These are phyloP conservation scores for Cataglyphis rosenhaueri DNA, from an alignment of 2,888 invertebrate species.

Conservation along the genomic window DNA sequence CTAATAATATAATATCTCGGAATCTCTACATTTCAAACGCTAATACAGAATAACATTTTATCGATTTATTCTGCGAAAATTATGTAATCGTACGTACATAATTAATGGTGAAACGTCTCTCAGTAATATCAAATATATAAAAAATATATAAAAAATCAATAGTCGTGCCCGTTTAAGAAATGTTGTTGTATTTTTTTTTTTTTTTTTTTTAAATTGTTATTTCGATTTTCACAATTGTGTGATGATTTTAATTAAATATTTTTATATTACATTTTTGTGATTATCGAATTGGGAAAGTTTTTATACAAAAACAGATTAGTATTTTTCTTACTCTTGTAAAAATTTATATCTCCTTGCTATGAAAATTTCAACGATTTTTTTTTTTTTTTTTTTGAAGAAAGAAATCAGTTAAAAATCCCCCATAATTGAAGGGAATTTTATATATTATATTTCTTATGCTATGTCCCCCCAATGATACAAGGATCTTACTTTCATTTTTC, in stretches of 20 bases:
- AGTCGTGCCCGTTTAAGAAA: neutral
- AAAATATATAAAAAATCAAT: neutral
- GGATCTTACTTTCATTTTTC: neutral
- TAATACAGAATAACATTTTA: constrained; percentile 9
- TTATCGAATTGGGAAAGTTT: neutral
- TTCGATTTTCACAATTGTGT: neutral
- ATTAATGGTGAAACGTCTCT: neutral
- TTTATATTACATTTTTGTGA: neutral
- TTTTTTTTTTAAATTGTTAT: neutral
- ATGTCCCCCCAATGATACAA: neutral
- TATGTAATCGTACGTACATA: neutral
- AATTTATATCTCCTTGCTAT: too few relatives aligned
- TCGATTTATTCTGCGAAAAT: constrained; percentile 6
- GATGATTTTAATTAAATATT: neutral
- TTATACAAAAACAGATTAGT: neutral
- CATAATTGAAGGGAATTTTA: neutral
- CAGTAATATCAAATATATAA: neutral
- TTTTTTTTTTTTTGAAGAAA: neutral
- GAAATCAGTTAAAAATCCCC: neutral
- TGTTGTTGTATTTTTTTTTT: neutral
- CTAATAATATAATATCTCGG: constrained; percentile 26
- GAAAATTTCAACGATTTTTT: neutral
- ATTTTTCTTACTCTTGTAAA: neutral
- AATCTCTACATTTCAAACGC: constrained; percentile 15
- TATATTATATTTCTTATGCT: neutral